These are phyloP conservation scores for Planiliza haematocheilus DNA, from an alignment of 2,113 vertebrate genomes.

Conservation along the genomic window DNA sequence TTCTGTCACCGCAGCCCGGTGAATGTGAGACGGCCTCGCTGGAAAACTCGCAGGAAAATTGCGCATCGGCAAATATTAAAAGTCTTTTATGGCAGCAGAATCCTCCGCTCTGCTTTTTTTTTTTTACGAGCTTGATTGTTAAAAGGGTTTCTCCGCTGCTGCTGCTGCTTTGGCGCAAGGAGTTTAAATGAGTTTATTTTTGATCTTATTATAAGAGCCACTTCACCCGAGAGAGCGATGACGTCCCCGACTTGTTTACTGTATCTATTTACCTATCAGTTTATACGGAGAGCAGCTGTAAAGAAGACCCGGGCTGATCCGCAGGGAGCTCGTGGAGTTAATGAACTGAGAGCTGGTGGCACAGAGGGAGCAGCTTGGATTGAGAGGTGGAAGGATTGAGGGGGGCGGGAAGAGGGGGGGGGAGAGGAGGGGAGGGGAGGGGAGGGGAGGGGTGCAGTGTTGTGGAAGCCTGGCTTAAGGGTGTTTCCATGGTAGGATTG, in stretches of 20 bases:
- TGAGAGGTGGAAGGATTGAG: slow-evolving; percentile 57
- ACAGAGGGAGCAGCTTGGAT: slow-evolving; percentile 55
- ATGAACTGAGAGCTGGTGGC: slow-evolving; percentile 60
- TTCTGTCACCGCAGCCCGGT: slow-evolving; percentile 28
- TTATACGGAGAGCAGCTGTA: slow-evolving; percentile 57
- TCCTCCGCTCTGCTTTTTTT: slow-evolving; percentile 50
- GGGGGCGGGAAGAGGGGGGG: slow-evolving; percentile 19
- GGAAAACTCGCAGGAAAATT: slow-evolving; percentile 70
- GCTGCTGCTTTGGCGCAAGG: neutral
- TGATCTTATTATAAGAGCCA: neutral
- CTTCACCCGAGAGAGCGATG: slow-evolving; percentile 14
- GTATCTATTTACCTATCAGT: slow-evolving; percentile 47
- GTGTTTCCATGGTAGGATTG: slow-evolving; percentile 86
- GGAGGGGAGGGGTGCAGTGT: slow-evolving; percentile 18
- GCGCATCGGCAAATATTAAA: slow-evolving; percentile 61
- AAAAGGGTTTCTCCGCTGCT: slow-evolving; percentile 62
- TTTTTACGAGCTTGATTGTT: slow-evolving; percentile 66
- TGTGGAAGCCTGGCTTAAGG: slow-evolving; percentile 76
- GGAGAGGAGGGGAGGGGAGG: neutral
- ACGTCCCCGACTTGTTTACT: slow-evolving; percentile 16
- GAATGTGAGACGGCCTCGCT: slow-evolving; percentile 43
- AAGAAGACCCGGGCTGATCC: slow-evolving; percentile 29
- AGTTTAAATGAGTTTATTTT: neutral
- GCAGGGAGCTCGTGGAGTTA: slow-evolving; percentile 46
- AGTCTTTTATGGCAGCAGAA: slow-evolving; percentile 49